Evolutionary conservation across 1,140 invertebrate species (phyloP), one percentile per base, ranked within the genome.

Genomic region (Sycophila sp.): DNA sequence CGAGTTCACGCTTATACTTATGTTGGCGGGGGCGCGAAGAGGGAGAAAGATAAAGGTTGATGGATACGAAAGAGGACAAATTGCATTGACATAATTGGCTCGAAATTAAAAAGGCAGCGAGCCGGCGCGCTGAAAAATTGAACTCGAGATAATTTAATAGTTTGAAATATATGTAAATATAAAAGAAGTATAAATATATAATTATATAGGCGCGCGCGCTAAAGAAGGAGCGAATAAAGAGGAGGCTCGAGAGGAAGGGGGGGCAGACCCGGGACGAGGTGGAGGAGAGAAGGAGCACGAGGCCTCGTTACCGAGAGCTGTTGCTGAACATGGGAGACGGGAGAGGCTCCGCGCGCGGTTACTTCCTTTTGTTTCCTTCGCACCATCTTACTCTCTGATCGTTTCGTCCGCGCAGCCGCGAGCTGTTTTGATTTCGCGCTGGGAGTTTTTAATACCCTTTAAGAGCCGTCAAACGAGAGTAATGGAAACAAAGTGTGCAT

Each of bases 401-500:
- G 68, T 45, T 70, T 45, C 13, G 11, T 36, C 19, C n/a, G 30
- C n/a, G 19, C 26, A 63, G 60, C 69, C 60, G 19, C 5, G 42
- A 55, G 69, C 69, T 71, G 60, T 71, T 71, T 71, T 71, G 60
- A 71, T 71, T 71, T 65, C 51, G 49, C 51, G 60, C 53, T 56
- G 4, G 5, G 22, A 56, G 51, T 65, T 71, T 71, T 71, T 71
- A 71, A 71, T 71, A 58, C 69, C 40, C 69, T 64, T 71, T 71
- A 64, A 65, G 60, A 71, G 60, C 51, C 69, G 51, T 64, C 53
- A 64, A 71, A 64, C 69, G 53, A 65, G 69, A 71, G 60, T 71
- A 71, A 71, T 71, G 69, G 69, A 71, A 71, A 71, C 69, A 71
- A 71, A 71, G 69, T 71, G 49, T 65, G 51, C 69, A 13, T 19